These are phyloP conservation scores for Tuberolachnus salignus DNA, from an alignment of 2,888 invertebrate genomes.

Conservation along the genomic window DNA sequence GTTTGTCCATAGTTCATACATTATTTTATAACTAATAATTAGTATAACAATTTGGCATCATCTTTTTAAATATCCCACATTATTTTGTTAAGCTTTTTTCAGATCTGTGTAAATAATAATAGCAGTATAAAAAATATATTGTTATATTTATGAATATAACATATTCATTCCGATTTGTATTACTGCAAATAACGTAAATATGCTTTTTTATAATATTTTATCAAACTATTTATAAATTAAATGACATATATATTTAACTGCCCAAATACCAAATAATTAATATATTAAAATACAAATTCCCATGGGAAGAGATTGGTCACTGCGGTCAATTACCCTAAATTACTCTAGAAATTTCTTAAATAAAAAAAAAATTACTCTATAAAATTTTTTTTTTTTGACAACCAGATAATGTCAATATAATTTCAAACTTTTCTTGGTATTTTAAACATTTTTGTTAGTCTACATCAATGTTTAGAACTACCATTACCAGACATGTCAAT, in stretches of 20 bases:
- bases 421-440: neutral
- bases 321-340: conserved; percentile 20
- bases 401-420: conserved; percentile 6
- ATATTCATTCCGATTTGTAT: conserved; percentile 39
- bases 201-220: conserved; percentile 27
- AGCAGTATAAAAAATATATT: too few relatives aligned
- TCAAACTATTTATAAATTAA: conserved; percentile 35
- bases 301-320: conserved; percentile 29
- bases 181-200: conserved; percentile 8
- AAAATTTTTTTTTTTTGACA: neutral
- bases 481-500: conserved; percentile 48
- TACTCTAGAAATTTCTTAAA: neutral
- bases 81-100: conserved; percentile 6
- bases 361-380: conserved; percentile 2
- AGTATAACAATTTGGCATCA: conserved; percentile 11
- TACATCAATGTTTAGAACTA: conserved; percentile 37
- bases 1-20: conserved; percentile 30
- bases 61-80: conserved; percentile 13
- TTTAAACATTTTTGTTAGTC: conserved; percentile 31
- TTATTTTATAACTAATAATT: conserved; percentile 12
- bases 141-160: too few relatives aligned
- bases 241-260: conserved; percentile 42
- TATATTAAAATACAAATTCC: conserved; percentile 16
- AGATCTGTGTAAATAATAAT: conserved; percentile 43
- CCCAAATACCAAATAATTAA: conserved; percentile 25